Conservation (phyloP, 1,140 invertebrate genomes). For the Pristionchus pacificus region DNA sequence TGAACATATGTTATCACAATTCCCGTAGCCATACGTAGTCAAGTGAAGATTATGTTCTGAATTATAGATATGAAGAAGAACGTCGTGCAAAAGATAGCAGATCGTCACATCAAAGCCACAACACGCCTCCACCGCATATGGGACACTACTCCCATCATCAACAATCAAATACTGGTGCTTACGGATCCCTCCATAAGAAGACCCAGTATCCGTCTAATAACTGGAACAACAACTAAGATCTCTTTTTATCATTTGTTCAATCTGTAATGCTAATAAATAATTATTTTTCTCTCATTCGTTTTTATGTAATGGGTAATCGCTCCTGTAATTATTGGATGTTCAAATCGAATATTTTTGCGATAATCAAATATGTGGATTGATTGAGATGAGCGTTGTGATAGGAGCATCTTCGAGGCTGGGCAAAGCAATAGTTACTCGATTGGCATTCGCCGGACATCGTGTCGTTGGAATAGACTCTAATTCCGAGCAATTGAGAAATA, state of each 20-base stretch:
- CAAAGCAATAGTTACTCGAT: not conserved
- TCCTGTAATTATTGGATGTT: too few relatives aligned
- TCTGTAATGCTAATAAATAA: too few relatives aligned
- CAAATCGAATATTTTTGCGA: too few relatives aligned
- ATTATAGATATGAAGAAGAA: not conserved
- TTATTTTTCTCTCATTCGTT: too few relatives aligned
- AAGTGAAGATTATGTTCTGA: too few relatives aligned
- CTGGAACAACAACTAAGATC: too few relatives aligned
- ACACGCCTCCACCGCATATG: not conserved
- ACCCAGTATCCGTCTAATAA: not conserved
- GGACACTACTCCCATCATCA: not conserved
- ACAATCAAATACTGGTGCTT: not conserved
- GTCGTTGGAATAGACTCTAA: not conserved
- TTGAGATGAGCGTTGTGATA: not conserved
- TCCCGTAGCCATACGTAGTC: too few relatives aligned
- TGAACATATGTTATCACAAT: too few relatives aligned
- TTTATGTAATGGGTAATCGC: too few relatives aligned
- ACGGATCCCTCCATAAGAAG: not conserved
- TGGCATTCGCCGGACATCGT: not conserved
- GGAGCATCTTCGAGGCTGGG: not conserved
- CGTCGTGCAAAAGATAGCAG: not conserved
- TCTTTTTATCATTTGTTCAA: too few relatives aligned
- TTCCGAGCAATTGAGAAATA: not conserved
- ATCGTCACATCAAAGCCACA: not conserved
- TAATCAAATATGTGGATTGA: too few relatives aligned